phyloP scores from a whole-genome alignment of 2,113 vertebrate genomes.

The Gallinago undulata region DNA sequence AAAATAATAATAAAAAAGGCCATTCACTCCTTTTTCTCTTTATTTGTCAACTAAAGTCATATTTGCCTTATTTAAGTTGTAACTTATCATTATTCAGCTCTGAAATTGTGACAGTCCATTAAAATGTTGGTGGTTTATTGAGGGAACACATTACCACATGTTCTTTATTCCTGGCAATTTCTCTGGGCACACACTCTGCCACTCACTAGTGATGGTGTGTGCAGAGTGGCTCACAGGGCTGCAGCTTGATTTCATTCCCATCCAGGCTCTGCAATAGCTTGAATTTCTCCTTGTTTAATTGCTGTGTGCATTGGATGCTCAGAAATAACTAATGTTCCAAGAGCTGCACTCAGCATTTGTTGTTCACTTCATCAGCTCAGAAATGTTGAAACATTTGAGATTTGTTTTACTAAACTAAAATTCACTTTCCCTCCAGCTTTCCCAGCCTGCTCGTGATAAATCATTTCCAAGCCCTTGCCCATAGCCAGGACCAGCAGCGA shows the following conservation, averaged over 20 bases:
- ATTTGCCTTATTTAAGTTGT: not conserved
- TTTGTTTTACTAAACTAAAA: not conserved
- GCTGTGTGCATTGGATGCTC: not conserved
- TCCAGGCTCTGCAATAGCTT: not conserved
- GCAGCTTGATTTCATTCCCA: not conserved
- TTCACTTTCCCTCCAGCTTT: not conserved
- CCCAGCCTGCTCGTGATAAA: not conserved
- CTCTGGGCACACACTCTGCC: not conserved
- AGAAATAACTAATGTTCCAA: not conserved
- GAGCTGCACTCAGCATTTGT: not conserved
- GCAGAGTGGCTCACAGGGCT: not conserved
- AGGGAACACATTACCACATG: not conserved
- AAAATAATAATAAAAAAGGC: not conserved
- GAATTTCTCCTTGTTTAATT: not conserved
- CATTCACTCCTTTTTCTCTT: not conserved
- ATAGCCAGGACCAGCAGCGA: not conserved
- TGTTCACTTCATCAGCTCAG: not conserved
- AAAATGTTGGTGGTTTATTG: not conserved
- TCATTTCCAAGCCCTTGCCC: not conserved
- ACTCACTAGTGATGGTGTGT: not conserved
- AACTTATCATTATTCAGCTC: not conserved
- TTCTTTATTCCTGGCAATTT: not conserved
- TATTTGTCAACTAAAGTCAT: not conserved
- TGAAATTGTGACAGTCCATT: not conserved
- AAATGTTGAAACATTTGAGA: not conserved